Base-by-base conservation (phyloP, 2,888 invertebrate species). In the Caenorhabditis doughertyi region DNA sequence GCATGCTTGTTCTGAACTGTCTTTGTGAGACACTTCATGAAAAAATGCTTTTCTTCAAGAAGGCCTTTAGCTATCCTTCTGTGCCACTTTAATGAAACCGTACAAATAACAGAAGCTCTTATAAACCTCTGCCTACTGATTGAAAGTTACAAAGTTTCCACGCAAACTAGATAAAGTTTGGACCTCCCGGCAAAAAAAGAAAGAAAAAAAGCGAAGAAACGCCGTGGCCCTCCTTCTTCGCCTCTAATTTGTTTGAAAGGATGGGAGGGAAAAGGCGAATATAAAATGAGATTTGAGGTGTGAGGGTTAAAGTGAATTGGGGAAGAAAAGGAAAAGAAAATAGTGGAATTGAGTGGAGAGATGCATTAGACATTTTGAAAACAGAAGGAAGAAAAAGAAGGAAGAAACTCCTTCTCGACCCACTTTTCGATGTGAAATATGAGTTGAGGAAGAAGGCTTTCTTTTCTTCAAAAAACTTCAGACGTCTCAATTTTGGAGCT, bases 241-340 rank as follows among this genome's bases (percentile, higher is more conserved):
- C 67, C 49, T n/a, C n/a, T 67, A 74, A 58, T 74, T 74, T 67
- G 73, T 29, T 55, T 68, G 64, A 64, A 74, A 64, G 35, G 53
- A 44, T 23, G 44, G 32, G 39, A 35, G 49, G 21, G 32, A 13
- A 47, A 32, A 5, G 11, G 23, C 1, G 35, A 51, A 32, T 49
- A 39, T 29, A 53, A 60, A 81, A 74, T 60, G 74, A 53, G 62
- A 74, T 73, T 67, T 60, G 62, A 55, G 60, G 55, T 72, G 42
- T 11, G 55, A 21, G 25, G 23, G 32, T 18, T 18, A 11, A 18
- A 21, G 42, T 5, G 35, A 35, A 35, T 35, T 35, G 5, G 35
- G 35, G 35, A 35, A 35, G 35, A 35, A 42, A 5, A 13, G 13
- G 56, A 71, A 39, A 27, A 58, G 42, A 42, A 64, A 39, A 55